Percentiles rank a stretch among this genome's conserved stretches.
phyloP scores from a whole-genome alignment of 2,113 vertebrate genomes.

The Crotalus tigris region DNA sequence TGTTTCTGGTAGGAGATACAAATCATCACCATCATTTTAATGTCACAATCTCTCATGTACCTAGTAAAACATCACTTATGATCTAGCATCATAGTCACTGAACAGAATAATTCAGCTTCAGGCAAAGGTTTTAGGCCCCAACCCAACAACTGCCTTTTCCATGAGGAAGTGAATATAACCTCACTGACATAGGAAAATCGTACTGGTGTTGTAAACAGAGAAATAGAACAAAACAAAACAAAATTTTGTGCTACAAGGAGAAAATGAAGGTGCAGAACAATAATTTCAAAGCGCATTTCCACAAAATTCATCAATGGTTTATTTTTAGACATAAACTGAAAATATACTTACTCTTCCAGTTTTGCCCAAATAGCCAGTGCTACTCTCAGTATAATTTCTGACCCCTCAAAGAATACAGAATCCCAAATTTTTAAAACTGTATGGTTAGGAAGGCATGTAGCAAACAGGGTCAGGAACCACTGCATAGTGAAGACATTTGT shows the following conservation, averaged over 20 bases:
- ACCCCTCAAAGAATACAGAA: constrained; percentile 97
- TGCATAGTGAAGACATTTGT: constrained; percentile 99
- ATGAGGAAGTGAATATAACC: background rate
- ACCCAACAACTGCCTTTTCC: background rate
- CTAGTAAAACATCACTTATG: background rate
- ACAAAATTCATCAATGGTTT: background rate
- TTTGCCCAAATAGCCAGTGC: constrained; percentile 95
- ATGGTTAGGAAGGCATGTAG: constrained; percentile 93
- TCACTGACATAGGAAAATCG: background rate
- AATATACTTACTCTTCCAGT: constrained; percentile 87
- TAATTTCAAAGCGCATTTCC: background rate
- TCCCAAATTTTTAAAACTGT: constrained; percentile 98
- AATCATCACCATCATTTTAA: background rate
- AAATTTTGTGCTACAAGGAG: background rate
- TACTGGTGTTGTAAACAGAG: background rate
- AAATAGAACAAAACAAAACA: background rate
- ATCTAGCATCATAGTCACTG: background rate
- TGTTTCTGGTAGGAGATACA: background rate
- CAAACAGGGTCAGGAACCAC: constrained; percentile 98
- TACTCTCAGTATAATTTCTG: constrained; percentile 91
- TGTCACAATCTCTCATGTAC: background rate
- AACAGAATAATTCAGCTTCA: background rate
- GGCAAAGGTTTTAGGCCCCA: background rate
- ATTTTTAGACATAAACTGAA: background rate
- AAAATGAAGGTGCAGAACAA: background rate